These are phyloP conservation scores for Stenotaenia linearis DNA, from an alignment of 2,888 invertebrate genomes.

Conservation along the genomic window DNA sequence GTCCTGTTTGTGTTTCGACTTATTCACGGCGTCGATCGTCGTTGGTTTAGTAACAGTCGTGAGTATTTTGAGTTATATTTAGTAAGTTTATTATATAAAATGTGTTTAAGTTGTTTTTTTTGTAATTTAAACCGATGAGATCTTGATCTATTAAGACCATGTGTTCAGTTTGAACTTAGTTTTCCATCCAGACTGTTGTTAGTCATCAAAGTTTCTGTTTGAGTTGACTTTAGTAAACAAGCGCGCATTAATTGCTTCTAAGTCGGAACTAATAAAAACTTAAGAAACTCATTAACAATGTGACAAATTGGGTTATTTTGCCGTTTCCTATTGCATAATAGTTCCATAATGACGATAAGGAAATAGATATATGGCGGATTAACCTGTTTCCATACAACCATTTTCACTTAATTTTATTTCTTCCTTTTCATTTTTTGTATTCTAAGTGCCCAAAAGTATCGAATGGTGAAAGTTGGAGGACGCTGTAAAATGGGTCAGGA, in stretches of 20 bases:
- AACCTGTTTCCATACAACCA: not conserved
- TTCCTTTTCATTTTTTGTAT: not conserved
- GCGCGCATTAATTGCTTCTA: too few relatives aligned
- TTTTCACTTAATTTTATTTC: not conserved
- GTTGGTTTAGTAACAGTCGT: not conserved
- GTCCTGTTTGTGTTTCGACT: conserved; percentile 3
- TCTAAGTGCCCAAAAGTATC: not conserved
- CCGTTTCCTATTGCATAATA: not conserved
- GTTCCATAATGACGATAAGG: not conserved
- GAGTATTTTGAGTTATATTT: too few relatives aligned
- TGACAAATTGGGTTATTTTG: not conserved
- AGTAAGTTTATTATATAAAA: too few relatives aligned
- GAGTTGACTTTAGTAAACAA: too few relatives aligned
- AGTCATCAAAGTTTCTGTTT: too few relatives aligned
- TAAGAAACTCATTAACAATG: too few relatives aligned
- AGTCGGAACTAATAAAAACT: too few relatives aligned
- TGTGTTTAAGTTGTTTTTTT: not conserved
- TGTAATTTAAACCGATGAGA: not conserved
- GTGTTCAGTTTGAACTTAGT: not conserved
- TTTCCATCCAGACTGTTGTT: too few relatives aligned
- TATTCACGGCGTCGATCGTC: not conserved
- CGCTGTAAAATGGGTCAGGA: not conserved
- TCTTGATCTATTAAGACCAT: not conserved
- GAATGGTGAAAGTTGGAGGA: not conserved
- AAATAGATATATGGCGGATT: not conserved